Percentiles rank a stretch among this genome's conserved stretches.
phyloP scores from a whole-genome alignment of 2,888 invertebrate species.

The Pyrrhosoma nymphula region DNA sequence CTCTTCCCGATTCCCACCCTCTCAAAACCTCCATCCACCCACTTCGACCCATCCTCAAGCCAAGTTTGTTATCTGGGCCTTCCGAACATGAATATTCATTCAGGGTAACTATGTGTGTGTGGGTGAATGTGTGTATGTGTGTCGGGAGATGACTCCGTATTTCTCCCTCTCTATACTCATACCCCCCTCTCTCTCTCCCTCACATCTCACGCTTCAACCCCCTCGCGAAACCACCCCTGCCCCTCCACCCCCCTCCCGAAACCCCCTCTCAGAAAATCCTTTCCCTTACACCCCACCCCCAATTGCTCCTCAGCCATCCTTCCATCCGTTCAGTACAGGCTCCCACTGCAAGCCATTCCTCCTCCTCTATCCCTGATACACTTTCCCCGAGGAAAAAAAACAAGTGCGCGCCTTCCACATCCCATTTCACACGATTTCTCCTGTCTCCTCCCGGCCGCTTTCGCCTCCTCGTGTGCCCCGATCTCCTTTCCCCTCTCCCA shows the following conservation, averaged over 20 bases:
- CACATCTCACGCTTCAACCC: background rate
- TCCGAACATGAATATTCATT: constrained; percentile 69
- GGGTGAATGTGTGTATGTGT: constrained; percentile 39
- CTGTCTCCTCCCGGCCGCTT: background rate
- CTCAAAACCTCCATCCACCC: constrained; percentile 17
- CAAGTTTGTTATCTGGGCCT: constrained; percentile 69
- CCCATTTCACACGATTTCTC: constrained; percentile 28
- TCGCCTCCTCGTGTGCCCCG: constrained; percentile 29
- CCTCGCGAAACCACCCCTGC: background rate
- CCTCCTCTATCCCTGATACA: constrained; percentile 28
- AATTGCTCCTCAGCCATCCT: constrained; percentile 15
- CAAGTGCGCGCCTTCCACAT: background rate
- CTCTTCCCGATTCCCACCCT: constrained; percentile 49
- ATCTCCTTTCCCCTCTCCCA: constrained; percentile 30
- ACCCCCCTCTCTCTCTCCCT: background rate
- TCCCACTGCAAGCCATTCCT: background rate
- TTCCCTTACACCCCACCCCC: background rate
- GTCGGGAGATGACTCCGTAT: constrained; percentile 64
- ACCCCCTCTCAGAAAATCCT: background rate
- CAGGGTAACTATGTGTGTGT: constrained; percentile 63
- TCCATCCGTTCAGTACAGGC: background rate
- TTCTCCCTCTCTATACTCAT: constrained; percentile 51
- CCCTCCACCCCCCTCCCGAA: background rate
- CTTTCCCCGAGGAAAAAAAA: background rate
- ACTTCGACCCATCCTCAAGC: constrained; percentile 67